phyloP scores from a whole-genome alignment of 2,113 vertebrate species.

The Hippocampus mohnikei region DNA sequence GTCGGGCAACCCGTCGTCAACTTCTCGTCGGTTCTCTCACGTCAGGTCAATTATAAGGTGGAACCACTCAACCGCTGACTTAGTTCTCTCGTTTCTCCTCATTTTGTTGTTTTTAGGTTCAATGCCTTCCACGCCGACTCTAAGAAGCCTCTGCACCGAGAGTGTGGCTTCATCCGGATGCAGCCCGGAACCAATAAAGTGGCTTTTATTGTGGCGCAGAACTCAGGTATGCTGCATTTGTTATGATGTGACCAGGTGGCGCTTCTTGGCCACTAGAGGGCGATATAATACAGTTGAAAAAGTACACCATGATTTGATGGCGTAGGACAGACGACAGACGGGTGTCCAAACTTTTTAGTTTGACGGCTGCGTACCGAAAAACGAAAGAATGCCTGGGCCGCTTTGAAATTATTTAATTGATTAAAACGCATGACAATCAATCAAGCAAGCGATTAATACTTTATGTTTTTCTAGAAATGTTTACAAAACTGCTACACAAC shows the following conservation, averaged over 20 bases:
- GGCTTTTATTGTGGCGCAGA: constrained; percentile 93
- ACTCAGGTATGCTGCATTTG: constrained; percentile 77
- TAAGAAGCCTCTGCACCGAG: constrained; percentile 88
- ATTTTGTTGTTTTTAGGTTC: constrained; percentile 77
- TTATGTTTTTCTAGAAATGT: too few relatives aligned
- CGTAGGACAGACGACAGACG: too few relatives aligned
- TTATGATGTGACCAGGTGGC: background rate
- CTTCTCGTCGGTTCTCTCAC: constrained; percentile 75
- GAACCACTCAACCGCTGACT: background rate
- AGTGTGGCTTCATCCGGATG: constrained; percentile 90
- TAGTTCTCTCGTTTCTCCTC: background rate
- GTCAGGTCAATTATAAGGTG: background rate
- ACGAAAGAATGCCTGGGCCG: too few relatives aligned
- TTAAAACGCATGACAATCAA: too few relatives aligned
- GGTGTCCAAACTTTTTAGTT: too few relatives aligned
- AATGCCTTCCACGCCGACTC: constrained; percentile 85
- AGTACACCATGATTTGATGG: too few relatives aligned
- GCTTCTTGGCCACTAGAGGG: too few relatives aligned
- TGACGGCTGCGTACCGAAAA: too few relatives aligned
- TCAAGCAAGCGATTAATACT: too few relatives aligned
- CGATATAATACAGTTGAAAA: too few relatives aligned
- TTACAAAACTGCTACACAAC: too few relatives aligned
- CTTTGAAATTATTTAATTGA: too few relatives aligned
- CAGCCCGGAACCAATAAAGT: constrained; percentile 87
- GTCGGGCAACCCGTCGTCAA: constrained; percentile 78